Conservation (phyloP, 2,113 vertebrate genomes). For the Gavialis gangeticus region DNA sequence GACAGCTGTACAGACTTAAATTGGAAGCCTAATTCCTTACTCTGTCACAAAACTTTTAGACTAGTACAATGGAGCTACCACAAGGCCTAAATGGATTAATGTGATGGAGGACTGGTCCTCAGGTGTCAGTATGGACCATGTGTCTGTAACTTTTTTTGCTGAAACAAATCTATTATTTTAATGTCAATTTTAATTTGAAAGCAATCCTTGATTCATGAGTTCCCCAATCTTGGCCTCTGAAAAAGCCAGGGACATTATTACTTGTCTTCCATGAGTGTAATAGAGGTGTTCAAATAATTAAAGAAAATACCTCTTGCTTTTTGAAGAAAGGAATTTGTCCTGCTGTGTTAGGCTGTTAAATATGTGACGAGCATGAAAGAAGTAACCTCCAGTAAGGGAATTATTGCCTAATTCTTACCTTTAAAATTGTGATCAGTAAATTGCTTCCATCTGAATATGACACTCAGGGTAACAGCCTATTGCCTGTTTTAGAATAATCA, state of each 20-base stretch:
- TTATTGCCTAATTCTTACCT: neutral
- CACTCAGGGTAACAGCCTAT: neutral
- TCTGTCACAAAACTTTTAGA: accelerated
- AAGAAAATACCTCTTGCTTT: neutral
- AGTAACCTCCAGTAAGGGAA: neutral
- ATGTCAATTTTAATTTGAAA: neutral
- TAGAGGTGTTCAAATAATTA: neutral
- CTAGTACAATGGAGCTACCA: neutral
- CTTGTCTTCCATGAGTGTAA: neutral
- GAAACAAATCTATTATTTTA: neutral
- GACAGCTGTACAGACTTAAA: accelerated
- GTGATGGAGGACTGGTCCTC: neutral
- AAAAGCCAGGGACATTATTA: neutral
- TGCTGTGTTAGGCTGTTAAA: neutral
- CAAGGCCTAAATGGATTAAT: neutral
- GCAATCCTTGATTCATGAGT: neutral
- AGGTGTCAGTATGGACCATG: neutral
- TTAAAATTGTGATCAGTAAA: neutral
- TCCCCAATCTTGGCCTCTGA: neutral
- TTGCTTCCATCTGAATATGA: neutral
- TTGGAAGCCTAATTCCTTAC: neutral
- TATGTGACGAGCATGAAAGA: accelerated
- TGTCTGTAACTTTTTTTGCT: neutral
- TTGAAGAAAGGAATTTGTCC: no score
- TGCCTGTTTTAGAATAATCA: neutral